Conservation (phyloP, 2,888 invertebrate genomes). For the Silvanus unidentatus region DNA sequence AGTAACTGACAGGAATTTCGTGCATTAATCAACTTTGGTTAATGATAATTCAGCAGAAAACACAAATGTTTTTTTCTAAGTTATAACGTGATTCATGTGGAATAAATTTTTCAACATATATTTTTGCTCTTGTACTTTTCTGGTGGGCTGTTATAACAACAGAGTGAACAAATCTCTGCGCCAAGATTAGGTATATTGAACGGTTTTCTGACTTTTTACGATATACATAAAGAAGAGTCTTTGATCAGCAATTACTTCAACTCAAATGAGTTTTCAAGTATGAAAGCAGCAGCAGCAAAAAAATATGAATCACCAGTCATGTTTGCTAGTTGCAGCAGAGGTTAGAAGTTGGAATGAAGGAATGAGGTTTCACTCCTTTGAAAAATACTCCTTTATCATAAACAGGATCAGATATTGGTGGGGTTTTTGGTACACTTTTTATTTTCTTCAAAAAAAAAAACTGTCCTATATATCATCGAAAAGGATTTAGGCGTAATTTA, state of each 20-base stretch:
- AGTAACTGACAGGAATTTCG: too few relatives aligned
- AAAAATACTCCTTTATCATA: too few relatives aligned
- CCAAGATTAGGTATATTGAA: constrained; percentile 2
- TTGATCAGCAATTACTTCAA: constrained; percentile 6
- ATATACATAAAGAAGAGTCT: constrained; percentile 2
- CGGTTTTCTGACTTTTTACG: not conserved
- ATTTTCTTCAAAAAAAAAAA: too few relatives aligned
- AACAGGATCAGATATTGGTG: too few relatives aligned
- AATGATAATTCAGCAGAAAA: not conserved
- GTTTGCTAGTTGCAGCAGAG: too few relatives aligned
- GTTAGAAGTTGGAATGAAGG: too few relatives aligned
- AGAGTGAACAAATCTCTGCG: constrained; percentile 2
- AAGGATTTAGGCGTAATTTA: not conserved
- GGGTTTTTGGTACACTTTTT: too few relatives aligned
- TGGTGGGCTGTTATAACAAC: not conserved
- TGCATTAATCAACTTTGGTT: not conserved
- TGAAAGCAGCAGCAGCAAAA: not conserved
- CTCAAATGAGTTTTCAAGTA: constrained; percentile 1
- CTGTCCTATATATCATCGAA: constrained; percentile 1
- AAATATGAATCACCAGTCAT: not conserved
- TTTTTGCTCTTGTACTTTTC: too few relatives aligned
- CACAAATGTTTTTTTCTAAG: too few relatives aligned
- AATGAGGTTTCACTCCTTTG: too few relatives aligned
- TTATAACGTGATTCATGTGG: too few relatives aligned
- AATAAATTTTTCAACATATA: too few relatives aligned